Evolutionary conservation across 2,113 vertebrate genomes (phyloP).

Genomic region (Peromyscus polionotus): DNA sequence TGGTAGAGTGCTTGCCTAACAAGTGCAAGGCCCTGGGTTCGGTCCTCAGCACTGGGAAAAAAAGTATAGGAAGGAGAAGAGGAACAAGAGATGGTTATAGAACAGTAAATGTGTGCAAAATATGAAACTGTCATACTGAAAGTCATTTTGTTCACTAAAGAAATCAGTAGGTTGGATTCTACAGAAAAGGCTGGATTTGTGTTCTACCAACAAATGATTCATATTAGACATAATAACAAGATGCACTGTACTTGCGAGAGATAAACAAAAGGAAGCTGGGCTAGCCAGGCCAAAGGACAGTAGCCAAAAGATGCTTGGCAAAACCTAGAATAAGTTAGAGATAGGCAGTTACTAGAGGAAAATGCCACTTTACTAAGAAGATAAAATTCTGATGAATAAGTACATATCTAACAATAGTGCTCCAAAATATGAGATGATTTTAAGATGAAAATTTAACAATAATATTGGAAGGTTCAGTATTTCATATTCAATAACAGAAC

Average conservation of each 20-base stretch:
- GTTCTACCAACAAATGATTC: too few relatives aligned
- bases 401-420: not conserved
- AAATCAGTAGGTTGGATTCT: not conserved
- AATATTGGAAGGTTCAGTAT: not conserved
- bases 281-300: not conserved
- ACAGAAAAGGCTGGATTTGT: not conserved
- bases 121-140: not conserved
- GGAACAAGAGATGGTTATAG: not conserved
- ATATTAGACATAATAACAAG: not conserved
- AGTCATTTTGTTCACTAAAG: not conserved
- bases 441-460: not conserved
- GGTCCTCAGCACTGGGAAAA: not conserved
- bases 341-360: not conserved
- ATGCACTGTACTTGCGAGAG: not conserved
- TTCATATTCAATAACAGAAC: not conserved
- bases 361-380: not conserved
- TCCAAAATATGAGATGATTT: not conserved
- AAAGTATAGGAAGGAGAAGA: not conserved
- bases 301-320: not conserved
- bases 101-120: not conserved
- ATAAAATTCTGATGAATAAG: not conserved
- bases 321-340: not conserved
- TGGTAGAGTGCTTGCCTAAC: too few relatives aligned
- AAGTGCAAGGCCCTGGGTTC: too few relatives aligned
- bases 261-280: not conserved